Conservation (phyloP, 2,113 vertebrate species). For the Callocephalon fimbriatum region DNA sequence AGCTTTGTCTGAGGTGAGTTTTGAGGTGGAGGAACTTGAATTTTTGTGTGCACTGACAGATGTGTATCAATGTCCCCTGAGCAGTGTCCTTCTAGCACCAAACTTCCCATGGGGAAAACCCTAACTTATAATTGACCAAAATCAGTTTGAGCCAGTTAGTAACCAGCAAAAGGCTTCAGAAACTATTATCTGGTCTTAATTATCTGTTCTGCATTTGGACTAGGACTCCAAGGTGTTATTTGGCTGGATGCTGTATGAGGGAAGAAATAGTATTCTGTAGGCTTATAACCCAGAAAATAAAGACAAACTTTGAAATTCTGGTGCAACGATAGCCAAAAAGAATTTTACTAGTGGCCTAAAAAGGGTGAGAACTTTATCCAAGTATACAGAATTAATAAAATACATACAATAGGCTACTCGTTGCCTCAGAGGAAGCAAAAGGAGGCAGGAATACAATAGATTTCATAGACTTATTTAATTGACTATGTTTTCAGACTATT, state of each 20-base stretch:
- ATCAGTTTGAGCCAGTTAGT: background rate
- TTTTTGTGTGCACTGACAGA: background rate
- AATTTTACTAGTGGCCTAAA: background rate
- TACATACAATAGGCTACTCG: background rate
- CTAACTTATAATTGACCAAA: background rate
- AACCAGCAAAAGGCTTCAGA: background rate
- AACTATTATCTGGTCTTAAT: background rate
- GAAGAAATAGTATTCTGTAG: background rate
- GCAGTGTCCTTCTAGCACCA: background rate
- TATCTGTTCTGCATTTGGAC: background rate
- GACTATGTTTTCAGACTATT: background rate
- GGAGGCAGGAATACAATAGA: background rate
- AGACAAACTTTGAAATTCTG: background rate
- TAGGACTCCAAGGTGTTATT: background rate
- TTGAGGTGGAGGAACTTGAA: background rate
- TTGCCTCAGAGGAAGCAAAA: background rate
- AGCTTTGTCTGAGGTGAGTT: background rate
- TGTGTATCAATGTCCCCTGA: background rate
- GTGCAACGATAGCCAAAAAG: background rate
- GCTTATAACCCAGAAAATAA: background rate
- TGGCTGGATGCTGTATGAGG: background rate
- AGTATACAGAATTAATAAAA: background rate
- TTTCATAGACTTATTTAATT: background rate
- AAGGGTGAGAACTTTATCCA: background rate
- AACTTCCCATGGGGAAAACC: background rate